Base-by-base conservation (phyloP, 2,888 invertebrate genomes). In the Aproaerema taeniolella region DNA sequence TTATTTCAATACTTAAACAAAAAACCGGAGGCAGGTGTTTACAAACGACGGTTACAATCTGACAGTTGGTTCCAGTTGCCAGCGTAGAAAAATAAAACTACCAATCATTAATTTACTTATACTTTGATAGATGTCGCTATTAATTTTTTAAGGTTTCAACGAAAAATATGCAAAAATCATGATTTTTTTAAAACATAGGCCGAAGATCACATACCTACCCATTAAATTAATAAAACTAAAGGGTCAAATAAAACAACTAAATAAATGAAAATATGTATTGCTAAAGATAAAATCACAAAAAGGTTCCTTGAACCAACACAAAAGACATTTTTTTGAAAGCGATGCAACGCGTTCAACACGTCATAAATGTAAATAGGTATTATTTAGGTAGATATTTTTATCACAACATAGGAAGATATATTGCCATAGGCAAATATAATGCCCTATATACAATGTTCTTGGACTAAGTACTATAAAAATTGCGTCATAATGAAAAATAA, bases 11-110 rank as follows among this genome's bases (percentile, higher is more conserved):
- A 47, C 45, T 67, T 69, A 76, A 76, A 76, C 72, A 73, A 73
- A 68, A 67, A 64, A 50, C 52, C 59, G 48, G 53, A 55, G 58
- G 71, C 82, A 83, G 82, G 67, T 82, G 81, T 65, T 53, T 15
- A 2, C 11, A 11, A 41, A 34, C 46, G 68, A 62, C 77, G 74
- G 76, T 77, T 78, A 69, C 2, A 6, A 15, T 31, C 3, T 31
- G 31, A 31, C 31, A 31, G 31, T 14, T 14, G n/a, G 9, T 9
- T 16, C 9, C 16, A 15, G 15, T 31, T 31, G 31, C 31, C 31
- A 31, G 14, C 6, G 15, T 9, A 31, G 2, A 15, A 31, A 31
- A 31, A 9, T 9, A 9, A 5, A 15, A 4, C 31, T 31, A 31
- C 31, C 31, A 30, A 26, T 12, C 20, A 26, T 26, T 26, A n/a